Evolutionary conservation across 2,113 vertebrate species (phyloP), one percentile per base, ranked within the genome.

Genomic region (Guaruba guarouba): DNA sequence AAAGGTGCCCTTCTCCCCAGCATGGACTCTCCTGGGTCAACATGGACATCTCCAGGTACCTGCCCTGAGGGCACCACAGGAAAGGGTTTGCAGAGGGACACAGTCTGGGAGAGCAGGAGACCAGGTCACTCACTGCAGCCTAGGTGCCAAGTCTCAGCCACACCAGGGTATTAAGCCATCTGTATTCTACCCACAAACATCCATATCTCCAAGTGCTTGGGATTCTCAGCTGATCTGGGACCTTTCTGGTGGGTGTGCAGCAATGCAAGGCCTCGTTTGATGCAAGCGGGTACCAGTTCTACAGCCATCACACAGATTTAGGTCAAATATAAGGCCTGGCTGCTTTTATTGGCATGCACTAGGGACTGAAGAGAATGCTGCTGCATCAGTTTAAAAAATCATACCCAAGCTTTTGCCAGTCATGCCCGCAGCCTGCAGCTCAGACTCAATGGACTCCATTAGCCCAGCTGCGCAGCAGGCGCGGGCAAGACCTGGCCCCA

Each of bases 381-480:
- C 74, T 82, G 82, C 82, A 28, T 43, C 89, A 89, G 78, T 67
- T 95, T 79, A 7, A 80, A 71, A 92, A 83, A 46, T 73, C 73
- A 62, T 70, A 87, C 11, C 22, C 71, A 64, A 68, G 39, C 31
- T 81, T 55, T 69, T 75, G 55, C 12, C 33, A 80, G 52, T 57
- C 61, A 46, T 17, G 7, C 16, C 41, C 2, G 0, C 33, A 80
- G 75, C 68, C 91, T 92, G 80, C 61, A 87, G 68, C 3, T 0
- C 16, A 11, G 57, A 51, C 23, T 68, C 54, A 7, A 49, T 82
- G 68, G 39, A 33, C 31, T 79, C 35, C 35, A 43, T 49, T 14
- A 57, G 62, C 81, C 18, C 13, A 13, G 7, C 59, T 41, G 46
- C 51, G 27, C 29, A 78, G 52, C 57, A 68, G 49, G 29, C 18